These are phyloP conservation scores for Anhinga rufa DNA, from an alignment of 2,113 vertebrate genomes.

Conservation along the genomic window DNA sequence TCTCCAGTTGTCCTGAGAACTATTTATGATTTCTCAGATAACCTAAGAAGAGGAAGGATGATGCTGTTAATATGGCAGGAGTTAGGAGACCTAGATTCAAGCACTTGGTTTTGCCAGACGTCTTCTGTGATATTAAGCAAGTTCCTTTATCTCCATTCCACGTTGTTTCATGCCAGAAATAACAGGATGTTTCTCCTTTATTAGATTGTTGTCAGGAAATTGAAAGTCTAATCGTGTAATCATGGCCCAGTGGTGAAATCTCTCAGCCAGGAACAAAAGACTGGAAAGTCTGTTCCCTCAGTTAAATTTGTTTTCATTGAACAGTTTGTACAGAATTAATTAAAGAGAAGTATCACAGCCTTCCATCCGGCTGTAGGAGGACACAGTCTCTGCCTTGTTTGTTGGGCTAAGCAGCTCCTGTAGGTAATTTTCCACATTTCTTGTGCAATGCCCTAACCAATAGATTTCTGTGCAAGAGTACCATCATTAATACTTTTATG, in stretches of 20 bases:
- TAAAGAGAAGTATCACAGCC: not conserved
- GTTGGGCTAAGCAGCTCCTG: not conserved
- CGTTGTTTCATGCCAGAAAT: not conserved
- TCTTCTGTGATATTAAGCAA: not conserved
- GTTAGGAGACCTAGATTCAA: not conserved
- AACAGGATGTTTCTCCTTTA: not conserved
- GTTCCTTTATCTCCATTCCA: not conserved
- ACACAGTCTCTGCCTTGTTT: not conserved
- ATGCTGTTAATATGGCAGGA: not conserved
- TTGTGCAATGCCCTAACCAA: not conserved
- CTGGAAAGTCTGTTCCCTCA: not conserved
- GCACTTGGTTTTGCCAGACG: not conserved
- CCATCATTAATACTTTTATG: not conserved
- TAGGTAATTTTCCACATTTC: not conserved
- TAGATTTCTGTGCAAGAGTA: not conserved
- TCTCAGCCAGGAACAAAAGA: not conserved
- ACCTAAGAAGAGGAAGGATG: not conserved
- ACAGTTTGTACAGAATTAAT: not conserved
- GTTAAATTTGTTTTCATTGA: not conserved
- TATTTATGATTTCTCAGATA: not conserved
- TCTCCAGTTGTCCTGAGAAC: not conserved
- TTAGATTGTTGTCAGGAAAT: not conserved
- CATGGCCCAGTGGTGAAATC: not conserved
- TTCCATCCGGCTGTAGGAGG: not conserved
- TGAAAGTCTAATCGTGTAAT: not conserved